Conservation (phyloP, 2,113 vertebrate species). For the Catharus fuscescens region DNA sequence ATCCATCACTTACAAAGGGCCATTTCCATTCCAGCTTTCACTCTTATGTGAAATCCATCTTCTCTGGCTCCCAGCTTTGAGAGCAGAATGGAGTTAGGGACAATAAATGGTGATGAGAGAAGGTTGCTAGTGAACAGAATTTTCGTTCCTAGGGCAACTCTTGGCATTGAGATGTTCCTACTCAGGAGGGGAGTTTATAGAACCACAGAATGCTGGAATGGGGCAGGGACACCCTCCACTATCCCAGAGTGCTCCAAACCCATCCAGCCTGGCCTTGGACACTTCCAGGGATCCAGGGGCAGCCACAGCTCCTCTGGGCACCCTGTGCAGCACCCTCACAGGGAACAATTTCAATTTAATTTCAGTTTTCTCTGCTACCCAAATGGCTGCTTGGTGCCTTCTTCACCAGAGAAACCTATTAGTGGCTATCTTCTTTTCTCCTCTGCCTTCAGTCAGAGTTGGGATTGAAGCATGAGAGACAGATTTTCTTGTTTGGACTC, state of each 20-base stretch:
- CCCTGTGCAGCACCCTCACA: not conserved
- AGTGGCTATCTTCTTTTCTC: too few species aligned
- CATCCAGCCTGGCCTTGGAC: rapidly evolving
- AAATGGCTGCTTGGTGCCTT: not conserved
- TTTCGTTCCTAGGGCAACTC: not conserved
- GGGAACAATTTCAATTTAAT: not conserved
- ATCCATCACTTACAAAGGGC: not conserved
- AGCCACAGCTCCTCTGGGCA: not conserved
- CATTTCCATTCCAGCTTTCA: not conserved
- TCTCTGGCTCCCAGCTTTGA: not conserved
- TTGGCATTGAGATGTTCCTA: not conserved
- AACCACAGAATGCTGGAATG: not conserved
- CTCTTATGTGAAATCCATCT: not conserved
- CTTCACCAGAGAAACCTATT: not conserved
- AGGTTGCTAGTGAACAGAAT: not conserved
- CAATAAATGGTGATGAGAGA: not conserved
- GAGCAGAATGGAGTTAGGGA: not conserved
- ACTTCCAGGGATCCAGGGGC: not conserved
- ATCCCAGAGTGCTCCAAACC: rapidly evolving
- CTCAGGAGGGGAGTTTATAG: not conserved
- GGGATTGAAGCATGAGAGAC: too few species aligned
- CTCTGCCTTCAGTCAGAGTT: too few species aligned
- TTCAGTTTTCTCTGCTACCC: not conserved
- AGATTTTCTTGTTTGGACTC: too few species aligned
- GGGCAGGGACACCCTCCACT: not conserved